Conservation (phyloP, 2,797 vertebrate genomes). For the Falco cherrug region DNA sequence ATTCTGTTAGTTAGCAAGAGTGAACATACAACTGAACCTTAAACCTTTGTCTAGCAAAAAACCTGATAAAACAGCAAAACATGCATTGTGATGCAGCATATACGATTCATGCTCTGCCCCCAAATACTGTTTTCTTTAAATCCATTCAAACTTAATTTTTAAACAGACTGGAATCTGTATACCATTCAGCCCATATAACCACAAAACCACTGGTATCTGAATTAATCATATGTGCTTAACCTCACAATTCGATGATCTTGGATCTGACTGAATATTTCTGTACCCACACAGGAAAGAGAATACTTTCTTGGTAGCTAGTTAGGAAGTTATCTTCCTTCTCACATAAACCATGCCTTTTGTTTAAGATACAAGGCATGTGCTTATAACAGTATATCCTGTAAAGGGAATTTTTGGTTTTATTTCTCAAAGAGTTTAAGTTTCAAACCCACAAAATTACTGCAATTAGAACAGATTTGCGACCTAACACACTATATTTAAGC, state of each 20-base stretch:
- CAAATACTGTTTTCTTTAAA: neutral
- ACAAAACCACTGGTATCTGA: neutral
- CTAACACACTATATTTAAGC: neutral
- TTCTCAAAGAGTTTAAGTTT: neutral
- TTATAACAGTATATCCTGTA: neutral
- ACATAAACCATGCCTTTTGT: neutral
- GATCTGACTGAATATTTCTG: neutral
- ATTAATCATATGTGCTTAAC: neutral
- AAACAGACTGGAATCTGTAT: neutral
- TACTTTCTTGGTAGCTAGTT: neutral
- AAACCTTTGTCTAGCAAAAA: neutral
- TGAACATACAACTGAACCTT: neutral
- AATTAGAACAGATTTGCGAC: neutral
- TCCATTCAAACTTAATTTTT: neutral
- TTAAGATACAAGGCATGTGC: neutral
- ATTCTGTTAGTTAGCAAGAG: neutral
- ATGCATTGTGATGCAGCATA: rapidly evolving
- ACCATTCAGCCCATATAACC: neutral
- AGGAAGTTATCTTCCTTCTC: neutral
- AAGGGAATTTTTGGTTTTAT: neutral
- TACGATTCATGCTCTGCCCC: neutral
- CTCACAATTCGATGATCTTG: neutral
- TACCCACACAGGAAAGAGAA: neutral
- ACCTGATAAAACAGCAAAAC: neutral
- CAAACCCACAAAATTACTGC: neutral